Evolutionary conservation across 1,140 invertebrate species (phyloP), one percentile per base, ranked within the genome.

Genomic region (Teleogryllus occipitalis): DNA sequence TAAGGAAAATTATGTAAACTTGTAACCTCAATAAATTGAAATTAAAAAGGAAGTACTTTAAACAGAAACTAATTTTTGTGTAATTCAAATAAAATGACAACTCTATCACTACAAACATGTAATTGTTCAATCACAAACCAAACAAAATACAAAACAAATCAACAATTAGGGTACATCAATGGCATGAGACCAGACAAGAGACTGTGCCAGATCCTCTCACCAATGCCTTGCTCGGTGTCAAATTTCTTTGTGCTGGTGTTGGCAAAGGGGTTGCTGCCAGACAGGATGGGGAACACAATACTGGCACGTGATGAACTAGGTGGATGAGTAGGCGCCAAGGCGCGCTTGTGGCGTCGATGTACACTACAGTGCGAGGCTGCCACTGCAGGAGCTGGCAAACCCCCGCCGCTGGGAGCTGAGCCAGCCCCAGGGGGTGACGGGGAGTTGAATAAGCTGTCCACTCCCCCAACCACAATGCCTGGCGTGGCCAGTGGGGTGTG

Each of bases 231-330:
- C 0, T 80, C 80, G 27, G 77, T 77, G 54, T 80, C 80, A 75
- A 79, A 79, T 47, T 79, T 79, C 47, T 49, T 74, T 73, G 65
- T 27, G 10, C 39, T 46, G 39, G 78, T 21, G 10, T 22, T 46
- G 8, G 73, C 46, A 5, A 22, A 54, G 46, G 78, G 78, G 48
- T 54, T 47, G 46, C 78, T 75, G 18, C 77, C 77, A 8, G 8
- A 87, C 82, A 93, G 88, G 81, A 94, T 87, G 8, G 93, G 93
- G 86, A 95, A 92, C 82, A 93, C 92, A 80, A 94, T 91, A 87
- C 92, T 94, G 80, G 92, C 92, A 82, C 92, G 88, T 82, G 91
- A 91, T 85, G 90, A 93, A 82, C 90, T 89, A 78, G 91, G 92
- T 79, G 90, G 90, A 83, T 92, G 89, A 65, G 88, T 89, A 21